Evolutionary conservation across 2,113 vertebrate species (phyloP).

Genomic region (Oenanthe oenanthe): DNA sequence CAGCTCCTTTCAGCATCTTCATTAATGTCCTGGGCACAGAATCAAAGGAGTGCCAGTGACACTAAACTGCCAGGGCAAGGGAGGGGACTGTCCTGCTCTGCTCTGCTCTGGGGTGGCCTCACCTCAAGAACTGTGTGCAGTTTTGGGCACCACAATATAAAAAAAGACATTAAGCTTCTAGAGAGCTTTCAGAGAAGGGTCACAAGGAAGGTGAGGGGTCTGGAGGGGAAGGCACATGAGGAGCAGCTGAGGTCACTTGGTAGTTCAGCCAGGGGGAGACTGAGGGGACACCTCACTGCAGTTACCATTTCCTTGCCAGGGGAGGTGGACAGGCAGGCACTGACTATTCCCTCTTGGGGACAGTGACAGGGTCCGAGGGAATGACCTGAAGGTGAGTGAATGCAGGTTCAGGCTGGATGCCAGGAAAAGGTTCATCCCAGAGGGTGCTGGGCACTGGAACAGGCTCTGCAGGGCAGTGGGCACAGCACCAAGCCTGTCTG

Average conservation of each 20-base stretch:
- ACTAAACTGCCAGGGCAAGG: neutral
- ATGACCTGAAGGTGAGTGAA: neutral
- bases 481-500: neutral
- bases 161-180: neutral
- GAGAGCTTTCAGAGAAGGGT: neutral
- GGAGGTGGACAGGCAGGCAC: neutral
- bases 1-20: neutral
- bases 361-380: neutral
- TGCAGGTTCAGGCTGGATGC: neutral
- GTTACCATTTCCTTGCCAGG: neutral
- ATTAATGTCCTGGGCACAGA: neutral
- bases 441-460: neutral
- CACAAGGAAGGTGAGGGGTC: neutral
- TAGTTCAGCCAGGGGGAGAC: neutral
- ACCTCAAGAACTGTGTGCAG: neutral
- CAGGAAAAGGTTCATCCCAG: neutral
- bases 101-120: neutral
- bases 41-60: no score
- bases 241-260: neutral
- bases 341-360: neutral
- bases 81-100: neutral
- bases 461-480: neutral
- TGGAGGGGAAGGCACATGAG: neutral
- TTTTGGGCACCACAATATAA: neutral
- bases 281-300: neutral